Evolutionary conservation across 2,797 vertebrate genomes (phyloP), one percentile per base, ranked within the genome.

Genomic region (Sylvia borin): DNA sequence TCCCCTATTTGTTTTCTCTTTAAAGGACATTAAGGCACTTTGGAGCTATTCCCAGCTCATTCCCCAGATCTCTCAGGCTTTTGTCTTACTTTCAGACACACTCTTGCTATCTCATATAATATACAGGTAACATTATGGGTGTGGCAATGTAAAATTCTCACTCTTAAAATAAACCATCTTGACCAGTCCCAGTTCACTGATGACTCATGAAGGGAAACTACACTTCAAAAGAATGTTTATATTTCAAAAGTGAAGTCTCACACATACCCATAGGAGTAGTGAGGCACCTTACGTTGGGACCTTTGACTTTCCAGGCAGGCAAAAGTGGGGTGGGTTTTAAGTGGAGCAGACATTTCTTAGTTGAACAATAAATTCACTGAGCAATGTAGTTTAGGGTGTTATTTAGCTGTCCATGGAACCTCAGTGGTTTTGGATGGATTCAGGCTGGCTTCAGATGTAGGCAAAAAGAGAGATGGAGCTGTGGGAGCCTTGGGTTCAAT

Each of bases 401-500:
- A n/a, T 84, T 89, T 85, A 82, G 60, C 34, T 60, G 9, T 51
- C 45, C 8, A 9, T 34, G 42, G 71, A 42, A 45, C 26, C 22
- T 92, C 53, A 57, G 34, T 76, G 66, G 45, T 91, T 55, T 76
- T 90, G 60, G 26, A 36, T 88, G n/a, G 27, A 81, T 53, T 80
- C 68, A 90, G 50, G 27, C 36, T 79, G 74, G 70, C 58, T 89
- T 92, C 83, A 48, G 51, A 85, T 66, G 64, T 45, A 51, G 83
- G 64, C 54, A 75, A 76, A 91, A 90, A 73, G 62, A 86, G 22
- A 87, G 53, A 82, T 26, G 53, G 21, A 84, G 60, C 48, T 2
- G 2, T 76, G 77, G 67, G 77, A 95, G 40, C 32, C 84, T 86
- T 91, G 64, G 80, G 90, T 94, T 96, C 88, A 79, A 43, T 94